Conservation (phyloP, 2,113 vertebrate species). For the Saguinus imperator region DNA sequence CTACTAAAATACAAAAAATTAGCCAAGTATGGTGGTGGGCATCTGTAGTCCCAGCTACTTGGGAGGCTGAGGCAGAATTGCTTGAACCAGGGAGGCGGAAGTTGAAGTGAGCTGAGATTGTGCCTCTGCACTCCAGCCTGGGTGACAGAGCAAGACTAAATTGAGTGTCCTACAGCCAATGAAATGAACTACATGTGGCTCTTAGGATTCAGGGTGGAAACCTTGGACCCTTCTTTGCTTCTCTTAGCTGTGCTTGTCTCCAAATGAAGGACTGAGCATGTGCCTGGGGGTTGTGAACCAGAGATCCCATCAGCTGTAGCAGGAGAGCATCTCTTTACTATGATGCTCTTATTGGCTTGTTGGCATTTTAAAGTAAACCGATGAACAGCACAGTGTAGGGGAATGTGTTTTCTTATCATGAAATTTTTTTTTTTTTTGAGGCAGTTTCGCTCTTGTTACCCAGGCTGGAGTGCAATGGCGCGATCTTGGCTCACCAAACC, state of each 20-base stretch:
- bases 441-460: too few relatives aligned
- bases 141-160: too few relatives aligned
- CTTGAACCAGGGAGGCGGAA: too few relatives aligned
- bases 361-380: neutral
- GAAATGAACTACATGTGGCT: neutral
- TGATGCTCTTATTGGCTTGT: neutral
- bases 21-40: too few relatives aligned
- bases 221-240: neutral
- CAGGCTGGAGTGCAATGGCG: too few relatives aligned
- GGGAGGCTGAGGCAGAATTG: too few relatives aligned
- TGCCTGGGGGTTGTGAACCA: neutral
- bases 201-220: neutral
- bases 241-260: neutral
- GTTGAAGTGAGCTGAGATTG: too few relatives aligned
- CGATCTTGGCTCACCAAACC: too few relatives aligned
- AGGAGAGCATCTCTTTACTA: neutral
- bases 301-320: neutral
- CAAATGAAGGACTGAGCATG: neutral
- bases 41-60: too few relatives aligned
- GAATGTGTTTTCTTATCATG: neutral
- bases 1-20: too few relatives aligned
- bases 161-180: neutral
- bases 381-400: neutral
- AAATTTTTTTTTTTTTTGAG: neutral
- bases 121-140: too few relatives aligned